Conservation (phyloP, 1,140 invertebrate genomes). For the Drosophila santomea region DNA sequence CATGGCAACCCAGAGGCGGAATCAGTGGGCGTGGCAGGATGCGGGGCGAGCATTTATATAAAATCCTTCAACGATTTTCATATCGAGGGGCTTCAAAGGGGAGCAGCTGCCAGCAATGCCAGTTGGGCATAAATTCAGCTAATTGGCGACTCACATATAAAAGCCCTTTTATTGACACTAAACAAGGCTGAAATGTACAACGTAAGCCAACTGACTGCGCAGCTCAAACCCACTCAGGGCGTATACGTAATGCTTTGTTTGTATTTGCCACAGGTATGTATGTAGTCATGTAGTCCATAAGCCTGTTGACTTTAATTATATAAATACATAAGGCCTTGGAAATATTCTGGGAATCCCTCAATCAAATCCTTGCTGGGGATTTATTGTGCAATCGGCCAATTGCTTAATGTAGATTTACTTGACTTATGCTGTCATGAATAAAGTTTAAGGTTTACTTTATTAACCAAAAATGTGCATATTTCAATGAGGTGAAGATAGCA, state of each 20-base stretch:
- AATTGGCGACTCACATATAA: slow-evolving; percentile 29
- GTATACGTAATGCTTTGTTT: slow-evolving; percentile 29
- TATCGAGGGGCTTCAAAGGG: slow-evolving; percentile 28
- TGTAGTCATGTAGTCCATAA: background rate
- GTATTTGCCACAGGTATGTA: background rate
- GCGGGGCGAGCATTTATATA: slow-evolving; percentile 29
- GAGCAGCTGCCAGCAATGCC: slow-evolving; percentile 7
- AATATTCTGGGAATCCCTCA: background rate
- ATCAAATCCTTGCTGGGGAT: background rate
- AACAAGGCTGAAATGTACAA: slow-evolving; percentile 15
- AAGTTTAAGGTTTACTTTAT: background rate
- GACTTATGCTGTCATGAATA: background rate
- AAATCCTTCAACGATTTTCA: slow-evolving; percentile 35
- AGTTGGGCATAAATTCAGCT: slow-evolving; percentile 37
- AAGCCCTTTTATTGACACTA: slow-evolving; percentile 39
- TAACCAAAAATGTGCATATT: background rate
- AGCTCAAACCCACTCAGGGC: slow-evolving; percentile 3
- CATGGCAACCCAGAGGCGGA: slow-evolving; percentile 45
- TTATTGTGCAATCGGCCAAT: background rate
- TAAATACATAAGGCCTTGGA: background rate
- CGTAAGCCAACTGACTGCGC: slow-evolving; percentile 11
- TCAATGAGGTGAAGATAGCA: background rate
- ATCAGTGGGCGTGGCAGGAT: background rate
- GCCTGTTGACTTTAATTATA: slow-evolving; percentile 26
- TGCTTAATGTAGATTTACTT: background rate